Base-by-base conservation (phyloP, 2,797 vertebrate species). In the Antrozous pallidus region DNA sequence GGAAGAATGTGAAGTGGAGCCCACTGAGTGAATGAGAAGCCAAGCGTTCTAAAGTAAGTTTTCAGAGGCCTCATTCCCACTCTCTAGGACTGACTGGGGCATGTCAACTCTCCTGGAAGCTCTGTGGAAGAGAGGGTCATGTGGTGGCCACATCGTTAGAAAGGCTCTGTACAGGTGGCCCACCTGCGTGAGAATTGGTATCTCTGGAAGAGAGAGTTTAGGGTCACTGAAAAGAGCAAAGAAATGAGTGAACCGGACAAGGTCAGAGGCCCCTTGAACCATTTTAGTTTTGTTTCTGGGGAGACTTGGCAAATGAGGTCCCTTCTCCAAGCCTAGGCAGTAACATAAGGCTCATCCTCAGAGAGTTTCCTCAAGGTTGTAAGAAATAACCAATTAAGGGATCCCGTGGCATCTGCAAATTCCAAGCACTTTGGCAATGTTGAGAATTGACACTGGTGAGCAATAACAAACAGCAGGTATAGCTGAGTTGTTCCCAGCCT, bases 171-270 rank as follows among this genome's bases (percentile, higher is more conserved):
- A 56, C n/a, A 78, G n/a, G 31, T 49, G 11, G 8, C 61, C 47
- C 9, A 0, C 0, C 0, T 1, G 28, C 45, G 3, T 51, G 67
- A 93, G 49, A 28, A 24, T 8, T 1, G 0, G 31, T n/a, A 2
- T 90, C 63, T n/a, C 63, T 65, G n/a, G n/a, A 33, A 33, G 63
- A 40, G 36, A 65, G 28, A 49, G 17, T 33, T 56, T 20, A 6
- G 31, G 63, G 28, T 70, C 47, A 67, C 11, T 2, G 9, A 40
- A 49, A 8, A 38, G 28, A 83, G 38, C 8, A 1, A 78, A 91
- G 58, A 86, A 80, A 8, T 74, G 49, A 90, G 26, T 3, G 38
- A 70, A 78, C 12, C 67, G 74, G 14, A 17, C 1, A 1, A 71
- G 18, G 38, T 73, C 36, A 63, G 61, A 70, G 31, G 56, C 12